phyloP scores from a whole-genome alignment of 2,113 vertebrate species.

The Carlito syrichta region DNA sequence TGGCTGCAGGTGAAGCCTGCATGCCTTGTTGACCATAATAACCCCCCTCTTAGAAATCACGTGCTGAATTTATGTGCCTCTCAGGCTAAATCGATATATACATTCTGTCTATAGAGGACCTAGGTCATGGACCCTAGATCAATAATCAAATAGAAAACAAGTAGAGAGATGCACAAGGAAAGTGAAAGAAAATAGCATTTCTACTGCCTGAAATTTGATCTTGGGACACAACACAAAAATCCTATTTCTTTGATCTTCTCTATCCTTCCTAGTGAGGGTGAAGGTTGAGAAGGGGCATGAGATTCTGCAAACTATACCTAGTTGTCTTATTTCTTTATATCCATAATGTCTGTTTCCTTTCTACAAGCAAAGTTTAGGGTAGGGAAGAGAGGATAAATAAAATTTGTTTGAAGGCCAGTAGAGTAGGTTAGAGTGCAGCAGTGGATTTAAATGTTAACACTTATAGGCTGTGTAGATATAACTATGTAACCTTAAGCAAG shows the following conservation, averaged over 20 bases:
- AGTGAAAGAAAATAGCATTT: neutral
- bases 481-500: neutral
- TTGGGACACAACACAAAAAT: neutral
- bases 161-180: neutral
- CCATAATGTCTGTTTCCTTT: neutral
- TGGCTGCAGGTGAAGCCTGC: neutral
- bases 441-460: neutral
- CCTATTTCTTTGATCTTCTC: neutral
- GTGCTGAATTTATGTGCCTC: neutral
- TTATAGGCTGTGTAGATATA: neutral
- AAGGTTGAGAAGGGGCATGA: neutral
- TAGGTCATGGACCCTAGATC: slow-evolving; percentile 30
- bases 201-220: neutral
- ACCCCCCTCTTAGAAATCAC: neutral
- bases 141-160: slow-evolving; percentile 56
- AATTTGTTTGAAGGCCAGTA: neutral
- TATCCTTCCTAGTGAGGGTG: neutral
- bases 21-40: neutral
- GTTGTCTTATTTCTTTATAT: neutral
- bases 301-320: neutral
- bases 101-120: neutral
- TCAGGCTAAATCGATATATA: slow-evolving; percentile 46
- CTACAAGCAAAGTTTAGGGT: neutral
- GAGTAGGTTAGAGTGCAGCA: neutral
- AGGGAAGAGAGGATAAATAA: neutral